A percentile compares a stretch with the other conserved stretches of the same genome.
These are phyloP conservation scores for Indicator maculatus DNA, from an alignment of 2,113 vertebrate species.

Conservation along the genomic window DNA sequence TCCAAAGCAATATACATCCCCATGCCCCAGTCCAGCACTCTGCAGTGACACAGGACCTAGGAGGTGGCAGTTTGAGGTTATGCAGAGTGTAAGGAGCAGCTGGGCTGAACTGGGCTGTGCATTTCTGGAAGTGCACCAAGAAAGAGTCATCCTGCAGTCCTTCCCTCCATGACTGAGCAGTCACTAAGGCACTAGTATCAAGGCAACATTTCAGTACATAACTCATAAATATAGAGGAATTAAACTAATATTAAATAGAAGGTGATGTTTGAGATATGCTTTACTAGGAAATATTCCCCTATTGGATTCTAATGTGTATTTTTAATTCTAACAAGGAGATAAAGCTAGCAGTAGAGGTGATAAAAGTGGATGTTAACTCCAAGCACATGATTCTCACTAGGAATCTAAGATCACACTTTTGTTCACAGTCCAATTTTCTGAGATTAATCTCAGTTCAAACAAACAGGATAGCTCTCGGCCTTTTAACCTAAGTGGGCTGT, in stretches of 20 bases:
- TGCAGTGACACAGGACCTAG: background rate
- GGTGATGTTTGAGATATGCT: background rate
- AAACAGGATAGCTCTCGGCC: background rate
- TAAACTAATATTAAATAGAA: background rate
- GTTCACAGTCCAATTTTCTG: constrained; percentile 15
- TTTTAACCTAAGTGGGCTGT: background rate
- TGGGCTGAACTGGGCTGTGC: background rate
- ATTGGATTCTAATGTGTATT: background rate
- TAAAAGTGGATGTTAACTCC: constrained; percentile 11
- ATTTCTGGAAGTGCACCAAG: background rate
- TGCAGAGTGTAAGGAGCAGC: background rate
- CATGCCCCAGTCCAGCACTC: background rate
- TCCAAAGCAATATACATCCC: background rate
- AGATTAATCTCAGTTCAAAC: background rate
- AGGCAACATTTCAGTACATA: background rate
- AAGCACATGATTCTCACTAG: background rate
- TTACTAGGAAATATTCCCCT: background rate
- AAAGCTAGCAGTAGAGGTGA: background rate
- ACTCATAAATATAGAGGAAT: background rate
- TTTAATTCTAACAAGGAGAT: background rate
- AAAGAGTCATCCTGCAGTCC: background rate
- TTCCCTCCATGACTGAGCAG: background rate
- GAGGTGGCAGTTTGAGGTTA: background rate
- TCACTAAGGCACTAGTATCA: background rate
- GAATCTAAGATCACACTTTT: constrained; percentile 1